These are phyloP conservation scores for Cyclina sinensis DNA, from an alignment of 1,140 invertebrate species.

Conservation along the genomic window DNA sequence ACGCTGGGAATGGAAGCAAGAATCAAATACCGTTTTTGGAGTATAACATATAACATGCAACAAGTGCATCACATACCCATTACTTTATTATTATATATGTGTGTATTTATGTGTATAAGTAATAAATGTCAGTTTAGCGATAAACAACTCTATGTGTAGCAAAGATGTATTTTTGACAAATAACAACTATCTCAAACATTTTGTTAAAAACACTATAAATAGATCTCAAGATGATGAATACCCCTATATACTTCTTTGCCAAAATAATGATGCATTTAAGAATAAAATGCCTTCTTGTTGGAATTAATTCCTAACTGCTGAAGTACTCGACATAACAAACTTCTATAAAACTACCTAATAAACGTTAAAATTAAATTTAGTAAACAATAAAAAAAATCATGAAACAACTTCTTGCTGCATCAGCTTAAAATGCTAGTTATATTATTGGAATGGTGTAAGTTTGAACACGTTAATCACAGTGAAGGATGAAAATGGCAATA, in stretches of 20 bases:
- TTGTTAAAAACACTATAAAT: conserved; percentile 26
- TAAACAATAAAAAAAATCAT: conserved; percentile 36
- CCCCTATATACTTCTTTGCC: conserved; percentile 22
- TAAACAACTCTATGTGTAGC: conserved; percentile 28
- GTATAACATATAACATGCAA: conserved; percentile 28
- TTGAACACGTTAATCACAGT: conserved; percentile 29
- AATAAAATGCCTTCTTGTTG: conserved; percentile 34
- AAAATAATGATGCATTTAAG: conserved; percentile 24
- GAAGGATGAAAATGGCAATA: conserved; percentile 35
- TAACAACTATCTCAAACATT: conserved; percentile 23
- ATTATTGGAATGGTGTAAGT: conserved; percentile 29
- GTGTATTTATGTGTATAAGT: conserved; percentile 30
- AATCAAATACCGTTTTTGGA: conserved; percentile 33
- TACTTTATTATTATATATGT: conserved; percentile 36
- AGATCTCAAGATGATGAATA: conserved; percentile 17
- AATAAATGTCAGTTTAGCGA: conserved; percentile 33
- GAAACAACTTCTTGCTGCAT: conserved; percentile 32
- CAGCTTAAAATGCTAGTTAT: conserved; percentile 28
- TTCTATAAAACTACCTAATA: conserved; percentile 29
- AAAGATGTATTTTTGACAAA: conserved; percentile 30
- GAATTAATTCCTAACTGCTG: conserved; percentile 22
- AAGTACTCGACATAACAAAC: conserved; percentile 27
- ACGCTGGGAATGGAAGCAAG: conserved; percentile 26
- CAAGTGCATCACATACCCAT: conserved; percentile 28
- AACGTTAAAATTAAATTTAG: conserved; percentile 35